Conservation (phyloP, 2,797 vertebrate species). For the Anguilla anguilla region DNA sequence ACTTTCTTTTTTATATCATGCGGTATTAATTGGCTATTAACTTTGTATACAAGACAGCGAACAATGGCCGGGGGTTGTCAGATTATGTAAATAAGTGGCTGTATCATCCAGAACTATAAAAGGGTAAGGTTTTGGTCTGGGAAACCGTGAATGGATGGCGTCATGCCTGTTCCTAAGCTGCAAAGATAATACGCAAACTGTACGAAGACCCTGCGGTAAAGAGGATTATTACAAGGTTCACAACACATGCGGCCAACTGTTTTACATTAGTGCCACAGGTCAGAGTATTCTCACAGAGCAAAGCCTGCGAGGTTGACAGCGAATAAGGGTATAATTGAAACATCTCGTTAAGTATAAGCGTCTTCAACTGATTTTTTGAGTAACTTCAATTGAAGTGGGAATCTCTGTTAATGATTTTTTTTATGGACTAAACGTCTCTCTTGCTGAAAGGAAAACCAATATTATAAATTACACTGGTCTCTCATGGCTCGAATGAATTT, state of each 20-base stretch:
- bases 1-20: conserved; percentile 54
- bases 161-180: conserved; percentile 67
- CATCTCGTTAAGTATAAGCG: neutral
- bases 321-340: conserved; percentile 11
- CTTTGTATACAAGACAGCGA: conserved; percentile 72
- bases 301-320: neutral
- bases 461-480: neutral
- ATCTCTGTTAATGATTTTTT: neutral
- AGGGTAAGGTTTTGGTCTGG: conserved; percentile 55
- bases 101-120: conserved; percentile 59
- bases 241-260: conserved; percentile 55
- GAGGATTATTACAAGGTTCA: conserved; percentile 73
- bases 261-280: conserved; percentile 16
- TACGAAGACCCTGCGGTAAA: conserved; percentile 70
- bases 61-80: conserved; percentile 72
- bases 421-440: neutral
- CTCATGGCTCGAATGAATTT: neutral
- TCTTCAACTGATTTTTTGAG: conserved; percentile 53
- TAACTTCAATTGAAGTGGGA: conserved; percentile 48
- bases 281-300: conserved; percentile 28
- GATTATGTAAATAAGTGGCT: conserved; percentile 71
- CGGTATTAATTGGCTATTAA: conserved; percentile 76
- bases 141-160: conserved; percentile 60
- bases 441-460: neutral
- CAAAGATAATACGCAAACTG: conserved; percentile 76